These are phyloP conservation scores for Epinephelus coioides DNA, from an alignment of 2,797 vertebrate genomes.

Conservation along the genomic window DNA sequence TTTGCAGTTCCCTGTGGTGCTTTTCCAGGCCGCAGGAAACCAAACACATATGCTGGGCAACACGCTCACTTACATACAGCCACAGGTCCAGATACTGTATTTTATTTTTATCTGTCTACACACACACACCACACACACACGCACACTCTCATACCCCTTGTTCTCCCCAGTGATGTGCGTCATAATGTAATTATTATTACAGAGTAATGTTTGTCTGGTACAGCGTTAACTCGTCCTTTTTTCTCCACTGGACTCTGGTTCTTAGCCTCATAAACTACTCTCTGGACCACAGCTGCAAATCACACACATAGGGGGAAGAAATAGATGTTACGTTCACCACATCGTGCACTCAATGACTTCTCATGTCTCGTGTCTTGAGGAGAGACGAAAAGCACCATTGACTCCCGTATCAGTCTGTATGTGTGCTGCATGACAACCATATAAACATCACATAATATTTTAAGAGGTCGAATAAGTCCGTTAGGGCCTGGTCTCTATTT, in stretches of 20 bases:
- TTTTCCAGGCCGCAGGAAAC: constrained; percentile 63
- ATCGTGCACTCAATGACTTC: constrained; percentile 38
- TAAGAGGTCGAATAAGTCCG: constrained; percentile 35
- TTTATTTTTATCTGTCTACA: constrained; percentile 25
- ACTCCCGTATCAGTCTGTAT: not conserved
- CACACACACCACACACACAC: not conserved
- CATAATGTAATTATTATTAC: constrained; percentile 60
- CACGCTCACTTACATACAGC: constrained; percentile 59
- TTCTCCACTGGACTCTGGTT: constrained; percentile 34
- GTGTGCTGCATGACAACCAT: constrained; percentile 31
- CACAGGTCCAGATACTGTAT: constrained; percentile 47
- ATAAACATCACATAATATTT: constrained; percentile 41
- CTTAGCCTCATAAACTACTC: constrained; percentile 43
- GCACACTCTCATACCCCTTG: not conserved
- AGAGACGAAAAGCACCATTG: constrained; percentile 1
- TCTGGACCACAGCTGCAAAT: constrained; percentile 48
- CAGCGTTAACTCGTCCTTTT: constrained; percentile 39
- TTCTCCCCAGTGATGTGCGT: constrained; percentile 37
- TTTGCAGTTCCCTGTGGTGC: constrained; percentile 47
- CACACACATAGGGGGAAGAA: constrained; percentile 23
- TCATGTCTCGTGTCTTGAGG: not conserved
- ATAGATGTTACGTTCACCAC: constrained; percentile 30
- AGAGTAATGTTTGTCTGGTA: constrained; percentile 58
- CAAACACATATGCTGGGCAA: constrained; percentile 66
- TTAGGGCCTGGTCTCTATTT: constrained; percentile 45